Base-by-base conservation (phyloP, 2,113 vertebrate species). In the Mastomys coucha region DNA sequence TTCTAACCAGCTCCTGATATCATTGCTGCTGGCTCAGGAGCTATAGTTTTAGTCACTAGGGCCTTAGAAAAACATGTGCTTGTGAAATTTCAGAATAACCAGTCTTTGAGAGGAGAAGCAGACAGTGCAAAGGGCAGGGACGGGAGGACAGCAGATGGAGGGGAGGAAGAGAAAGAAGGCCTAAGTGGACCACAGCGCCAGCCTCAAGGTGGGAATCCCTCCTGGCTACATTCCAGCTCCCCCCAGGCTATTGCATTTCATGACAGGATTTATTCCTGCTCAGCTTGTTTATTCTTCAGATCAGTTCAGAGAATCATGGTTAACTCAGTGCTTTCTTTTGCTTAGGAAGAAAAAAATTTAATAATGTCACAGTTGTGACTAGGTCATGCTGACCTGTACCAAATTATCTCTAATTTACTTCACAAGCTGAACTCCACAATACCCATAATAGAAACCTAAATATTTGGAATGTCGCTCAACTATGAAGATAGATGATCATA, bases 371-470 rank as follows among this genome's bases (percentile, higher is more conserved):
- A 85, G 95, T 85, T 96, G 89, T 97, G 65, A 77, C 14, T 26
- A 58, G 76, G 63, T 96, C 91, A 86, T n/a, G 49, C 19, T 86
- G 93, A 94, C 72, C 81, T 96, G 33, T 58, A 90, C 56, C 51
- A 94, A 96, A 93, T 91, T 95, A 49, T 13, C 42, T 91, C 70
- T 81, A 78, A 97, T 90, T 84, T 76, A 91, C 51, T 88, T 53
- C 69, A 53, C 2, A 81, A 13, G 89, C 39, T 65, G 89, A 72
- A 84, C 9, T 10, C 63, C 7, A 4, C 39, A 93, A 96, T 65
- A 42, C 60, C 91, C 51, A 60, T 56, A 33, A 91, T 78, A 60
- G 86, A 93, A 89, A 78, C 36, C 0, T 87, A 69, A 96, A 85
- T 36, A 85, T 94, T 91, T 88, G 53, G 67, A 96, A 89, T 92